These are phyloP conservation scores for Cnemophilus loriae DNA, from an alignment of 2,113 vertebrate species.

Conservation along the genomic window DNA sequence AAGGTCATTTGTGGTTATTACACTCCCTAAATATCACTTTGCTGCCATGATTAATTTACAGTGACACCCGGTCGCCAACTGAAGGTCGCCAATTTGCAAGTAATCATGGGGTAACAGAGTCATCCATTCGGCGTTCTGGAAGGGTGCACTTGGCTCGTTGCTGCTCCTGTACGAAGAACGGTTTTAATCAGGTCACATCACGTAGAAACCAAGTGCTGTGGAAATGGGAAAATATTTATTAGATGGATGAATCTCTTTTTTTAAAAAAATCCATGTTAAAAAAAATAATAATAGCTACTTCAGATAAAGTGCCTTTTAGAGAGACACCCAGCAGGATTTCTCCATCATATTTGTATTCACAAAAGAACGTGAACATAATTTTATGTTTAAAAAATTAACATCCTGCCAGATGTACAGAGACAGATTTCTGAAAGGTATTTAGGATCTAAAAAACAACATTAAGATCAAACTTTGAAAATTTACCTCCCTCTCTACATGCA, in stretches of 20 bases:
- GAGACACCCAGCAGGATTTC: not conserved
- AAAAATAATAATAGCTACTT: not conserved
- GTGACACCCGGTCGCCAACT: not conserved
- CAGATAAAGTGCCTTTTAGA: not conserved
- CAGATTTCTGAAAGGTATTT: not conserved
- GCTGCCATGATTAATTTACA: slow-evolving; percentile 51
- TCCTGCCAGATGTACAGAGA: not conserved
- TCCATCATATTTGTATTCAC: not conserved
- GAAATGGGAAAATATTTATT: not conserved
- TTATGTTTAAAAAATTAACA: not conserved
- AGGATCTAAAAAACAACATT: not conserved
- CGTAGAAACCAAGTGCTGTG: not conserved
- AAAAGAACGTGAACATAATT: not conserved
- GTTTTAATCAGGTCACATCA: slow-evolving; percentile 24
- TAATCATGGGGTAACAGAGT: not conserved
- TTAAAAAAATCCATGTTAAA: not conserved
- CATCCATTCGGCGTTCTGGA: slow-evolving; percentile 38
- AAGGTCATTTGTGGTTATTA: slow-evolving; percentile 52
- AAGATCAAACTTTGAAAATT: not conserved
- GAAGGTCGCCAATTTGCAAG: not conserved
- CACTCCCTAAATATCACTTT: slow-evolving; percentile 17
- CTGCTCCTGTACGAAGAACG: not conserved
- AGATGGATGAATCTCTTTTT: not conserved
- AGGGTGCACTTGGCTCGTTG: not conserved
- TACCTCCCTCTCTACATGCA: not conserved